Evolutionary conservation across 2,113 vertebrate genomes (phyloP).

Genomic region (Hippolais icterina): DNA sequence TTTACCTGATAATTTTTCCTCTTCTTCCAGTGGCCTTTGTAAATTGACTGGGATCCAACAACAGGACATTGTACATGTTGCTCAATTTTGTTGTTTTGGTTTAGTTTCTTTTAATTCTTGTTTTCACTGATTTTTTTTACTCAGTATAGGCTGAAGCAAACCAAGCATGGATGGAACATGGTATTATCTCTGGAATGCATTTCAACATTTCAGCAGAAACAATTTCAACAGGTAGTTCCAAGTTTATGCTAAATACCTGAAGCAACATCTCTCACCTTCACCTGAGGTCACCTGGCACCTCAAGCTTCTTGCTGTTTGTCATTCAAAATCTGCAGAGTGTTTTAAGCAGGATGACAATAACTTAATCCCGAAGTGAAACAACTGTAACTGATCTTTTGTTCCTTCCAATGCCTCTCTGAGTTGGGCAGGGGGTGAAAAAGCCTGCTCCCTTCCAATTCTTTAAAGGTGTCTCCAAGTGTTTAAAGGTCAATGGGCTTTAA

Average conservation of each 20-base stretch:
- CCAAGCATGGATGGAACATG: neutral
- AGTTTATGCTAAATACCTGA: neutral
- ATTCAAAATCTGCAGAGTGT: neutral
- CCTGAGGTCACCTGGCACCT: neutral
- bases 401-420: neutral
- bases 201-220: neutral
- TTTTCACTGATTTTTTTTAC: neutral
- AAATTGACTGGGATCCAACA: neutral
- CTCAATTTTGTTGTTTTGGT: neutral
- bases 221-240: neutral
- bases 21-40: neutral
- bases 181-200: neutral
- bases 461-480: neutral
- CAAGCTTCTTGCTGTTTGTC: neutral
- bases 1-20: neutral
- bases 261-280: neutral
- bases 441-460: neutral
- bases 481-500: neutral
- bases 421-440: neutral
- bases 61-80: neutral
- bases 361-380: neutral
- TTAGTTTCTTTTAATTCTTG: neutral
- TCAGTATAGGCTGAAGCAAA: neutral
- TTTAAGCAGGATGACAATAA: neutral
- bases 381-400: neutral